A percentile compares a stretch with the other conserved stretches of the same genome.
phyloP scores from a whole-genome alignment of 2,113 vertebrate genomes.

The Vulpes lagopus region DNA sequence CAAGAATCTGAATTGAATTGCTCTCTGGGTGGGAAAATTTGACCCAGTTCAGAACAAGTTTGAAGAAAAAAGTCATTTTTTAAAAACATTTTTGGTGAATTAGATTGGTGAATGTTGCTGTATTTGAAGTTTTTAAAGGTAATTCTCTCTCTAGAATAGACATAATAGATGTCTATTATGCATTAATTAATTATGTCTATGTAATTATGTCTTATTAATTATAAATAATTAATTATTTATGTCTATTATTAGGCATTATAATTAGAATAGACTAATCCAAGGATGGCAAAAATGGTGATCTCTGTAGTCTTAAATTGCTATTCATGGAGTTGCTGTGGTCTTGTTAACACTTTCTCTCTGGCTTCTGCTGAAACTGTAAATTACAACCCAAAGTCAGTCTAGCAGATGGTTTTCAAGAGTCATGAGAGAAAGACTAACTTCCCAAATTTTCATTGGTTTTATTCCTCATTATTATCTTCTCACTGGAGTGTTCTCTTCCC shows the following conservation, averaged over 20 bases:
- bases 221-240: too few species aligned
- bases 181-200: too few species aligned
- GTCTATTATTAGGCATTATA: too few species aligned
- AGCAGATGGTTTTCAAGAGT: slow-evolving; percentile 31
- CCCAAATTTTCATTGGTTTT: not conserved
- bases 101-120: slow-evolving; percentile 42
- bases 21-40: slow-evolving; percentile 64
- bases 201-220: too few species aligned
- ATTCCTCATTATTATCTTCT: not conserved
- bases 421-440: not conserved
- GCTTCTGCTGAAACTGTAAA: not conserved
- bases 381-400: not conserved
- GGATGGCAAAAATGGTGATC: not conserved
- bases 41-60: slow-evolving; percentile 65
- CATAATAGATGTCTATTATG: too few species aligned
- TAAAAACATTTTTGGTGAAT: slow-evolving; percentile 63
- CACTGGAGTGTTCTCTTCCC: not conserved
- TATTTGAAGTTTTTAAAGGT: slow-evolving; percentile 34
- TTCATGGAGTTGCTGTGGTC: not conserved
- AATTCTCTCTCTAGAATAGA: not conserved
- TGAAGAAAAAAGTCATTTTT: slow-evolving; percentile 54
- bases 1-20: slow-evolving; percentile 66
- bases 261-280: not conserved
- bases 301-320: not conserved
- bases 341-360: not conserved